Evolutionary conservation across 2,113 vertebrate genomes (phyloP).

Genomic region (Nesogale talazaci): DNA sequence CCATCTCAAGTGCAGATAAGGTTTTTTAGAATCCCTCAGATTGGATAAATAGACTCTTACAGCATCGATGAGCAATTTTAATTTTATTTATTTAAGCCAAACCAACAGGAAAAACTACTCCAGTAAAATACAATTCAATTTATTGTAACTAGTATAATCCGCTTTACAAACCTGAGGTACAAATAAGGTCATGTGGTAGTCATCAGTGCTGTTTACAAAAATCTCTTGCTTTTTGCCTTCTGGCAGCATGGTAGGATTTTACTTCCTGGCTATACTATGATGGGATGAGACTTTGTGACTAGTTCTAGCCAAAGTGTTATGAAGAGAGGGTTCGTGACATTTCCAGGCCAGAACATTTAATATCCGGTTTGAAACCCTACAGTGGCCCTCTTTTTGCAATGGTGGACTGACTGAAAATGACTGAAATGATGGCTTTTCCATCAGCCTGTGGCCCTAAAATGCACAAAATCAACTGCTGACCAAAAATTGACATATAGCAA

Average conservation of each 20-base stretch:
- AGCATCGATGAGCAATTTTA: not conserved
- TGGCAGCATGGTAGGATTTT: slow-evolving; percentile 27
- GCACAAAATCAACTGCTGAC: not conserved
- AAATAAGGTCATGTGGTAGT: slow-evolving; percentile 71
- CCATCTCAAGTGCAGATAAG: not conserved
- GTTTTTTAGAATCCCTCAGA: slow-evolving; percentile 43
- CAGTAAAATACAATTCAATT: slow-evolving; percentile 48
- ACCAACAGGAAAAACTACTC: slow-evolving; percentile 36
- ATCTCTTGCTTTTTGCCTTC: slow-evolving; percentile 59
- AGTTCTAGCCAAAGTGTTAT: slow-evolving; percentile 3
- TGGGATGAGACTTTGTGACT: slow-evolving; percentile 12
- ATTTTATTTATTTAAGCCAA: slow-evolving; percentile 53
- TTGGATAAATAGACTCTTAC: not conserved
- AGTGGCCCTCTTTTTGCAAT: not conserved
- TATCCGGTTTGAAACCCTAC: not conserved
- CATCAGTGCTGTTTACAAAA: slow-evolving; percentile 67
- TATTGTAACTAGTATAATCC: slow-evolving; percentile 36
- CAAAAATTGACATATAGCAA: not conserved
- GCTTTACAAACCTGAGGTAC: slow-evolving; percentile 48
- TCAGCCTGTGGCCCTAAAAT: not conserved
- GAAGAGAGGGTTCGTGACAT: slow-evolving; percentile 21
- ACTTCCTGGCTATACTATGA: slow-evolving; percentile 47
- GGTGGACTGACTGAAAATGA: not conserved
- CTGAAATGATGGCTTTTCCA: not conserved
- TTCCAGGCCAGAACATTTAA: slow-evolving; percentile 32